phyloP scores from a whole-genome alignment of 2,888 invertebrate species.

The Cyaniris semiargus region DNA sequence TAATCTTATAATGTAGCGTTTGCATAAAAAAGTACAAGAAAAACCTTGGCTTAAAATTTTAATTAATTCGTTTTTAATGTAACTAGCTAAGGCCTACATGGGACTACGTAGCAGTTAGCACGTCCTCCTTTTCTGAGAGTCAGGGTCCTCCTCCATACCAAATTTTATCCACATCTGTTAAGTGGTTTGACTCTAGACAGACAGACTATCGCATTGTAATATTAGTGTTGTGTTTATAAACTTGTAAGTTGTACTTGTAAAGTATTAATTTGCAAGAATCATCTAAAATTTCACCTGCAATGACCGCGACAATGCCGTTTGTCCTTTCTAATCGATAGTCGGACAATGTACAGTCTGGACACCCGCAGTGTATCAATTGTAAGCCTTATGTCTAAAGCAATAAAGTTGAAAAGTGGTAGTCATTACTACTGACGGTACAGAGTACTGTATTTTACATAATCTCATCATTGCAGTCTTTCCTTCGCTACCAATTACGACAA shows the following conservation, averaged over 20 bases:
- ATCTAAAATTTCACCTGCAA: not conserved
- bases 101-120: too few relatives aligned
- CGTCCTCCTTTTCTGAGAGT: too few relatives aligned
- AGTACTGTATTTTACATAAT: not conserved
- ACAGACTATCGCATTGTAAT: not conserved
- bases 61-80: too few relatives aligned
- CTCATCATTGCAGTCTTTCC: not conserved
- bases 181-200: not conserved
- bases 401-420: not conserved
- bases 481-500: not conserved
- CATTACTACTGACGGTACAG: not conserved
- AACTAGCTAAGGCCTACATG: too few relatives aligned
- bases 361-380: not conserved
- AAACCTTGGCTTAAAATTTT: too few relatives aligned
- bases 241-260: not conserved
- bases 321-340: slow-evolving; percentile 4
- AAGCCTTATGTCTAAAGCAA: not conserved
- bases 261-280: not conserved
- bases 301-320: not conserved
- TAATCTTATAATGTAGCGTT: too few relatives aligned
- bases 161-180: not conserved
- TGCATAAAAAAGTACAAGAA: too few relatives aligned
- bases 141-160: too few relatives aligned
- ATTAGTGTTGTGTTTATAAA: too few relatives aligned
- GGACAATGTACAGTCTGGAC: not conserved